Conservation (phyloP, 1,140 invertebrate genomes). For the Triops cancriformis region DNA sequence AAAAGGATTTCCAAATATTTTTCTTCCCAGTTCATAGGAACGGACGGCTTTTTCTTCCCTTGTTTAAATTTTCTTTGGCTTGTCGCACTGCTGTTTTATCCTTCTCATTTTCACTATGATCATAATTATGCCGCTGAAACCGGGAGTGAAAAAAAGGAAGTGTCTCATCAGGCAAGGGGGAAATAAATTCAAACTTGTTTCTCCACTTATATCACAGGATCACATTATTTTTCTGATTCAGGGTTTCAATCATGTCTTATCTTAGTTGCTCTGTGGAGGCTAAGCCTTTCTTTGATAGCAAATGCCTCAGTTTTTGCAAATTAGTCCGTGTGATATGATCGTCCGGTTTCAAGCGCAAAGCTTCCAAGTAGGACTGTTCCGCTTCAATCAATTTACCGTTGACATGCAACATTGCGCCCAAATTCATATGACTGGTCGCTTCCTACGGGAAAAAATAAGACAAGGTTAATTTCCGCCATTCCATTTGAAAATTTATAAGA, state of each 20-base stretch:
- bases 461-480: not conserved
- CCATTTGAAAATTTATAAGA: not conserved
- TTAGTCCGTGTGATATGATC: slow-evolving; percentile 80
- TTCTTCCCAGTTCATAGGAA: not conserved
- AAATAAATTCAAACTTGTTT: not conserved
- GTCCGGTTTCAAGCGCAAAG: slow-evolving; percentile 69
- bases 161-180: not conserved
- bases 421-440: slow-evolving; percentile 79
- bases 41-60: slow-evolving; percentile 2
- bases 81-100: not conserved
- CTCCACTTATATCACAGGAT: not conserved
- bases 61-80: not conserved
- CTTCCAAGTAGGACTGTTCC: slow-evolving; percentile 68
- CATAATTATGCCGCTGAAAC: not conserved
- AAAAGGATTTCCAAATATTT: not conserved
- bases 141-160: not conserved
- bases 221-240: slow-evolving; percentile 7
- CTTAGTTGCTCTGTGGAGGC: not conserved
- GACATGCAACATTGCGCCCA: slow-evolving; percentile 85
- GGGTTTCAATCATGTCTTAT: not conserved
- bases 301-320: slow-evolving; percentile 62
- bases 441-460: slow-evolving; percentile 49
- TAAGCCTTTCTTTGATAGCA: slow-evolving; percentile 29
- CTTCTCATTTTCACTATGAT: not conserved
- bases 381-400: slow-evolving; percentile 82